These are phyloP conservation scores for Eupithecia subfuscata DNA, from an alignment of 2,888 invertebrate species.

Conservation along the genomic window DNA sequence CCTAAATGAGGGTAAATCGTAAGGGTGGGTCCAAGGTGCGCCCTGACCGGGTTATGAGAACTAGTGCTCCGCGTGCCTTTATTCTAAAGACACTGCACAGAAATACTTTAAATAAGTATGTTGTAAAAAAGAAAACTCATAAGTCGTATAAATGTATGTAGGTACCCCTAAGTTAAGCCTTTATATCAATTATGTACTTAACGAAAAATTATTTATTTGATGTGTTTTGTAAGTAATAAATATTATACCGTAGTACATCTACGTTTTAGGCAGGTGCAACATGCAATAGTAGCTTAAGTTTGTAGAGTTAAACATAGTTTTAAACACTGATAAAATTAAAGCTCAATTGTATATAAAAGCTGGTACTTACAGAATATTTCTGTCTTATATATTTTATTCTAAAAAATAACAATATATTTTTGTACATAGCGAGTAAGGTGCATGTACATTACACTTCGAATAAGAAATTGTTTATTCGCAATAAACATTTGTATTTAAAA, in stretches of 20 bases:
- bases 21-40: conserved; percentile 37
- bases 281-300: conserved; percentile 44
- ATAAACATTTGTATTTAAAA: conserved; percentile 65
- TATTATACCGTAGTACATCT: conserved; percentile 9
- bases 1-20: conserved; percentile 16
- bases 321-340: conserved; percentile 15
- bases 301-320: background rate
- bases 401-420: conserved; percentile 23
- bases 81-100: too few species aligned
- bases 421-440: conserved; percentile 53
- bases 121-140: conserved; percentile 13
- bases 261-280: conserved; percentile 47
- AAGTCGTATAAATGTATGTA: background rate
- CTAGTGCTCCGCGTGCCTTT: background rate
- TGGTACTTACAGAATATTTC: background rate
- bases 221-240: conserved; percentile 16
- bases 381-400: background rate
- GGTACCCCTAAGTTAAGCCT: background rate
- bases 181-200: background rate
- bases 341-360: conserved; percentile 36
- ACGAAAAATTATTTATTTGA: background rate
- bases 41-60: conserved; percentile 36
- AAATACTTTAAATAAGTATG: background rate
- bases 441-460: conserved; percentile 61
- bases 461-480: conserved; percentile 59